A percentile compares a stretch with the other conserved stretches of the same genome.
phyloP scores from a whole-genome alignment of 2,888 invertebrate genomes.

The Digitonthophagus gazella region DNA sequence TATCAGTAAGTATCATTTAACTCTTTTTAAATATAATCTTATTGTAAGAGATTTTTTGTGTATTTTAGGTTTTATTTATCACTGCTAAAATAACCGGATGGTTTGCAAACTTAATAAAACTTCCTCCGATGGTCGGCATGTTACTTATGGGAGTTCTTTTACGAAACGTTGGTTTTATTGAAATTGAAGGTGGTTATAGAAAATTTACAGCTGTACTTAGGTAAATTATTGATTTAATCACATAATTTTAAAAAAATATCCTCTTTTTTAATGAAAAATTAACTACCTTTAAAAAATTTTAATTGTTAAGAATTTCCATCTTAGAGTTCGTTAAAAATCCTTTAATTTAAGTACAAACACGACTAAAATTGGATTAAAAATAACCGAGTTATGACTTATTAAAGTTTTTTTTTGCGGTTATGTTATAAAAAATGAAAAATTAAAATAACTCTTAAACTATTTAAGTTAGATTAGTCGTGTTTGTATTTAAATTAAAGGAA shows the following conservation, averaged over 20 bases:
- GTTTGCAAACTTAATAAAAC: conserved; percentile 32
- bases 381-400: too few species aligned
- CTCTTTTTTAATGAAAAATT: conserved; percentile 26
- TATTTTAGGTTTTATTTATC: conserved; percentile 38
- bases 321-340: too few species aligned
- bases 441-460: too few species aligned
- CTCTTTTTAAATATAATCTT: conserved; percentile 12
- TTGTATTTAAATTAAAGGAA: too few species aligned
- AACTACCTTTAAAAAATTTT: background rate
- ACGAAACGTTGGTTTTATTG: conserved; percentile 53
- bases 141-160: conserved; percentile 59
- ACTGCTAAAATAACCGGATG: conserved; percentile 38
- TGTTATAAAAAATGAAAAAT: too few species aligned
- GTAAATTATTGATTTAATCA: conserved; percentile 45
- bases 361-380: too few species aligned
- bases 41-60: background rate
- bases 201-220: conserved; percentile 53
- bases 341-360: too few species aligned
- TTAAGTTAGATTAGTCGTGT: too few species aligned
- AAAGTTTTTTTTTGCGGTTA: too few species aligned
- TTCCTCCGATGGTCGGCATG: conserved; percentile 65
- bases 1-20: conserved; percentile 33
- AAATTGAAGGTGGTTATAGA: conserved; percentile 51
- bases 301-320: too few species aligned
- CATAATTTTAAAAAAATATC: too few species aligned